phyloP scores from a whole-genome alignment of 1,140 invertebrate species.

The Drosophila setifemur region DNA sequence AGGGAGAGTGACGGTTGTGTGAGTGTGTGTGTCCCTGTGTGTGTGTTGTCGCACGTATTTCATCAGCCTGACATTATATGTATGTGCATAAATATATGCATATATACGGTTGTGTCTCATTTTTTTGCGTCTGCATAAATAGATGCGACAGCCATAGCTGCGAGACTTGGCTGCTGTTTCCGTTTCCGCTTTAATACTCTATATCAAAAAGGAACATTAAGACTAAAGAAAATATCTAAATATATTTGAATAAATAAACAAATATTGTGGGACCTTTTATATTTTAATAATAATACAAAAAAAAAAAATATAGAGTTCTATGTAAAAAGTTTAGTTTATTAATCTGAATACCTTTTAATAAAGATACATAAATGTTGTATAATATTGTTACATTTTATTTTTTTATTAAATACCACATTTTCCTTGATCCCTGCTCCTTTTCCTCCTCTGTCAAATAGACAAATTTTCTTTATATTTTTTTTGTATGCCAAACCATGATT shows the following conservation, averaged over 20 bases:
- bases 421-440: background rate
- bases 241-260: no score
- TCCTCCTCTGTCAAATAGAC: background rate
- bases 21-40: constrained; percentile 27
- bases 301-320: no score
- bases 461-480: background rate
- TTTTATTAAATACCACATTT: no score
- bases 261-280: no score
- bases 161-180: constrained; percentile 58
- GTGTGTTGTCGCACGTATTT: constrained; percentile 75
- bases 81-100: constrained; percentile 27
- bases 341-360: no score
- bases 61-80: constrained; percentile 66
- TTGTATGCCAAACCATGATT: background rate
- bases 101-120: constrained; percentile 29
- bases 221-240: background rate
- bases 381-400: no score
- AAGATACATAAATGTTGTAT: no score
- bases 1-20: constrained; percentile 10
- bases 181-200: constrained; percentile 57
- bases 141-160: constrained; percentile 56
- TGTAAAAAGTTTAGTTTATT: no score
- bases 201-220: background rate
- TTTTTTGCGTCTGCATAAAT: constrained; percentile 69
- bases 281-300: no score